These are phyloP conservation scores for Nannospalax galili DNA, from an alignment of 2,113 vertebrate genomes.

Conservation along the genomic window DNA sequence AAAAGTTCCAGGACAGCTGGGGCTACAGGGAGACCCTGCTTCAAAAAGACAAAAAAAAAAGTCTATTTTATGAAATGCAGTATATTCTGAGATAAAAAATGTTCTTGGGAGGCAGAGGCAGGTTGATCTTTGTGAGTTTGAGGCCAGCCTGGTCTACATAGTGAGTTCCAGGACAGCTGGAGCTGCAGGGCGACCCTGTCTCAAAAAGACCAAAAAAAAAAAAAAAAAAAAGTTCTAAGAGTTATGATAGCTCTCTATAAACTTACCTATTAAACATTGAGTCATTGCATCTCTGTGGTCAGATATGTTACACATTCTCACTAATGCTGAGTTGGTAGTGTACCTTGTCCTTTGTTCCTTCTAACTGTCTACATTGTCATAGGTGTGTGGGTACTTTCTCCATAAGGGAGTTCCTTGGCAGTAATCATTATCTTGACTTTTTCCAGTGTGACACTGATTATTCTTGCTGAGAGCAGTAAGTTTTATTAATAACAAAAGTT, in stretches of 20 bases:
- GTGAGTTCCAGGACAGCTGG: no score
- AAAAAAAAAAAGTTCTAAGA: no score
- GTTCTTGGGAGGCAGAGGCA: no score
- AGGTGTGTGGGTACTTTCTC: conserved; percentile 24
- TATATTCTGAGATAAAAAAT: conserved; percentile 42
- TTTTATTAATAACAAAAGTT: not conserved
- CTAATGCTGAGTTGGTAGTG: conserved; percentile 70
- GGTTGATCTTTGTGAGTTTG: no score
- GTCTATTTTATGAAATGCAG: conserved; percentile 27
- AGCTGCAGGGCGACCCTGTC: no score
- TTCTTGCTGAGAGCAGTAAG: conserved; percentile 3
- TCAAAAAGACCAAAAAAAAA: no score
- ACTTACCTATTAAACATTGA: conserved; percentile 36
- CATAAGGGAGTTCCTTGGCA: conserved; percentile 54
- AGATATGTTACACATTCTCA: not conserved
- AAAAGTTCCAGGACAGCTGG: not conserved
- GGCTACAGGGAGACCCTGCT: no score
- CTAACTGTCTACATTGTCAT: conserved; percentile 36
- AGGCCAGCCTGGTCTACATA: no score
- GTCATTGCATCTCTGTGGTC: conserved; percentile 23
- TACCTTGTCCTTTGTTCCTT: conserved; percentile 71
- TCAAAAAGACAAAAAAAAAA: no score
- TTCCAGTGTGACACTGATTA: conserved; percentile 37
- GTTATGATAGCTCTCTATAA: no score
- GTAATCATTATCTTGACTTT: conserved; percentile 56